Conservation (phyloP, 2,888 invertebrate species). For the Aphodius granarius region DNA sequence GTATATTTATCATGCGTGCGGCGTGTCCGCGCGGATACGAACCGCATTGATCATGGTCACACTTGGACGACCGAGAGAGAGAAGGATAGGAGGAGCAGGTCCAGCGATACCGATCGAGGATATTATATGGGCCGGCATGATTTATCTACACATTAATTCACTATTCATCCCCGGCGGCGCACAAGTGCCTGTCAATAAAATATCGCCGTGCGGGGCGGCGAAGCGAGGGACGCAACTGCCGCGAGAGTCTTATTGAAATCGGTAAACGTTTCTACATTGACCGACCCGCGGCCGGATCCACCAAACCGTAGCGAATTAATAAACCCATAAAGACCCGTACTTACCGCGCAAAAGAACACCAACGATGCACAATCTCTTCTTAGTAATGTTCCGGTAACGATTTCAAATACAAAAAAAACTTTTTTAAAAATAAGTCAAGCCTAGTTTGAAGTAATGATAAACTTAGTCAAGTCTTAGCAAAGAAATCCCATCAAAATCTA, state of each 20-base stretch:
- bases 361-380: not conserved
- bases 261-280: constrained; percentile 22
- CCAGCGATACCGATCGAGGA: constrained; percentile 38
- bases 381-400: too few species aligned
- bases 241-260: constrained; percentile 29
- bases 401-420: too few species aligned
- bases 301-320: constrained; percentile 20
- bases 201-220: constrained; percentile 16
- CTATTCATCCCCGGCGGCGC: constrained; percentile 44
- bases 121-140: constrained; percentile 40
- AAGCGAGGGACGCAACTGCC: not conserved
- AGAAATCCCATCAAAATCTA: too few species aligned
- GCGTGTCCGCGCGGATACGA: constrained; percentile 24
- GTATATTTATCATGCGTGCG: constrained; percentile 46
- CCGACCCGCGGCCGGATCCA: not conserved
- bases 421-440: too few species aligned
- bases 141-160: constrained; percentile 47
- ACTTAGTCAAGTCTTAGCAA: too few species aligned
- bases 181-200: constrained; percentile 37
- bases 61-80: constrained; percentile 39
- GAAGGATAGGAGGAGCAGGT: not conserved
- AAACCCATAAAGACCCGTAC: constrained; percentile 17
- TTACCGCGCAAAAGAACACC: not conserved
- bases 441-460: too few species aligned
- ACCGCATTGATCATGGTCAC: constrained; percentile 49